Evolutionary conservation across 2,797 vertebrate species (phyloP), one percentile per base, ranked within the genome.

Genomic region (Loris lydekkerianus): DNA sequence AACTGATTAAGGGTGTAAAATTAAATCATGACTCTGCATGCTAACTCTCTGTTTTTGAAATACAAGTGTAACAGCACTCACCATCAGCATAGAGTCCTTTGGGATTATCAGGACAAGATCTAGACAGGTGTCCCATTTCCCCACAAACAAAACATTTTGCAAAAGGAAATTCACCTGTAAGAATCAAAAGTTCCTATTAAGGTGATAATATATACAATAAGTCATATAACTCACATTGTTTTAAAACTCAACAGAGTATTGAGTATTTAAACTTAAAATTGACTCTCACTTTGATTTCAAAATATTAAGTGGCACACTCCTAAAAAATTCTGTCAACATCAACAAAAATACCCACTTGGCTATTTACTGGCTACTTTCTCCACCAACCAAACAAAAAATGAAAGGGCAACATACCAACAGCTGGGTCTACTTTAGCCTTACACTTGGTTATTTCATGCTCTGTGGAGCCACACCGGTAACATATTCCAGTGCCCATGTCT

Each of bases 131-230:
- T 0, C 99, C 99, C 94, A 98, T 99, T 97, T 99, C 98, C 67
- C 99, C 98, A 86, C 99, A 99, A 98, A 99, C 99, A 98, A 99
- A 99, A 98, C 99, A 99, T 94, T 99, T 99, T 34, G 99, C 99
- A 75, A 99, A 99, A 1, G 99, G 99, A 98, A 98, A 99, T 25
- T 99, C 98, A 60, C 99, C 99, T 99, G 98, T 76, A 97, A 98
- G 53, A 97, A 73, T 84, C 93, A 95, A 25, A 23, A 31, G 8
- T 15, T 88, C 93, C 70, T 80, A 21, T 91, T 82, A 94, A 18
- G 15, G 46, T 37, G 21, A 92, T 37, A 72, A 29, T 65, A 0
- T 4, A 69, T 15, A 70, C 25, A 61, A 70, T 29, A 94, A 60
- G 10, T 29, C 25, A 81, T 8, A 4, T 46, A 65, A 86, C 83